phyloP scores from a whole-genome alignment of 2,888 invertebrate genomes.

The Peribatodes rhomboidaria region DNA sequence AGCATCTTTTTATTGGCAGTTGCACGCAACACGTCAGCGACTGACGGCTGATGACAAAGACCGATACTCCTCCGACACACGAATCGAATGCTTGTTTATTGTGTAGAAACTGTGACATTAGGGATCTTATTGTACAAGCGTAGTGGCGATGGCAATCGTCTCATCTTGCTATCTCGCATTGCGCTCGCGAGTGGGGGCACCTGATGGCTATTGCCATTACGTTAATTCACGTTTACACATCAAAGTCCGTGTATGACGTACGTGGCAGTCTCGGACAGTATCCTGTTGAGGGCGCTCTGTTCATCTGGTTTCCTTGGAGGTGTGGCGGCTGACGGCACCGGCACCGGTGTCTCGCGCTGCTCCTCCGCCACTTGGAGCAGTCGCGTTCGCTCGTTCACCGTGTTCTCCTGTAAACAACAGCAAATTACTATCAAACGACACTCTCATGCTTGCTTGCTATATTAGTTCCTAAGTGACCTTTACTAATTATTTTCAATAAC shows the following conservation, averaged over 20 bases:
- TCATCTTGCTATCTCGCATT: too few relatives aligned
- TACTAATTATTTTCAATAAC: neutral
- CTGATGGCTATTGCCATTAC: too few relatives aligned
- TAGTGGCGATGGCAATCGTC: too few relatives aligned
- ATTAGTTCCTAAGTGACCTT: too few relatives aligned
- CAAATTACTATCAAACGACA: neutral
- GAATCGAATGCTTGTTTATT: too few relatives aligned
- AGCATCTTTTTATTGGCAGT: too few relatives aligned
- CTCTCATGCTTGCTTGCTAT: neutral
- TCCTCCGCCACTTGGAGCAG: slow-evolving; percentile 90
- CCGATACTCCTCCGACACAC: too few relatives aligned
- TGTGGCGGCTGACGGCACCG: slow-evolving; percentile 80
- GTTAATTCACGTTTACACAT: too few relatives aligned
- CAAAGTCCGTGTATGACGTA: too few relatives aligned
- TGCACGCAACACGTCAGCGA: neutral
- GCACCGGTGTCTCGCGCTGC: slow-evolving; percentile 90
- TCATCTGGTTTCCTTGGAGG: slow-evolving; percentile 95
- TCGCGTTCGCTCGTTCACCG: slow-evolving; percentile 91
- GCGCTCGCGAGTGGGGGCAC: too few relatives aligned
- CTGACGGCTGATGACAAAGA: neutral
- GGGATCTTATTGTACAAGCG: too few relatives aligned
- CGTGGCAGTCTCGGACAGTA: slow-evolving; percentile 96
- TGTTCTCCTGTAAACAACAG: slow-evolving; percentile 73
- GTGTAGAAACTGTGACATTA: too few relatives aligned
- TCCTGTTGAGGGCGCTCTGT: slow-evolving; percentile 95